Evolutionary conservation across 2,888 invertebrate genomes (phyloP).

Genomic region (Caenorhabditis sinica): DNA sequence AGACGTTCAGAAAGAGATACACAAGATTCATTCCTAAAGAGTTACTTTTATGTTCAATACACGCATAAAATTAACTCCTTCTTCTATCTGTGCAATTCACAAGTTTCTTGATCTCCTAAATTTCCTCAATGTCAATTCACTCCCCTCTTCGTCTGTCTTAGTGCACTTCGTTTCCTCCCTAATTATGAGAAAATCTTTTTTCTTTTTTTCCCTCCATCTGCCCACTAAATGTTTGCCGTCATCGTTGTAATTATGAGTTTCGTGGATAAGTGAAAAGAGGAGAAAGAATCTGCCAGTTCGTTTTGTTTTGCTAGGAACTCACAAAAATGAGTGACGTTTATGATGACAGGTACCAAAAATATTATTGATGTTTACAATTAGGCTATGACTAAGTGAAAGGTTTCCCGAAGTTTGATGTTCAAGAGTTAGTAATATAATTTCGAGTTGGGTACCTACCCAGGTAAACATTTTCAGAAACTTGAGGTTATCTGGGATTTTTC

Average conservation of each 20-base stretch:
- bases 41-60: neutral
- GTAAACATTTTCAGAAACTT: no score
- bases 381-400: neutral
- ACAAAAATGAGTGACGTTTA: conserved; percentile 11
- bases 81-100: neutral
- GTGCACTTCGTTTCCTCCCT: conserved; percentile 17
- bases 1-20: neutral
- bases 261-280: neutral
- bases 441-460: no score
- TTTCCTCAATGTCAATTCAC: neutral
- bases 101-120: conserved; percentile 32
- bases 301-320: conserved; percentile 7
- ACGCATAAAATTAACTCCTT: neutral
- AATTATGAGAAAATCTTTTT: conserved; percentile 48
- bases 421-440: no score
- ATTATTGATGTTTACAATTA: neutral
- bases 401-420: no score
- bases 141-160: conserved; percentile 5
- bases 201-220: conserved; percentile 11
- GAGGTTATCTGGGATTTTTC: no score
- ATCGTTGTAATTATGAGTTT: conserved; percentile 53
- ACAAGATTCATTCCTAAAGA: neutral
- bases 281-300: conserved; percentile 1
- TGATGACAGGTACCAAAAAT: conserved; percentile 1
- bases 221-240: conserved; percentile 26